Evolutionary conservation across 1,140 invertebrate species (phyloP), one percentile per base, ranked within the genome.

Genomic region (Artemia franciscana): DNA sequence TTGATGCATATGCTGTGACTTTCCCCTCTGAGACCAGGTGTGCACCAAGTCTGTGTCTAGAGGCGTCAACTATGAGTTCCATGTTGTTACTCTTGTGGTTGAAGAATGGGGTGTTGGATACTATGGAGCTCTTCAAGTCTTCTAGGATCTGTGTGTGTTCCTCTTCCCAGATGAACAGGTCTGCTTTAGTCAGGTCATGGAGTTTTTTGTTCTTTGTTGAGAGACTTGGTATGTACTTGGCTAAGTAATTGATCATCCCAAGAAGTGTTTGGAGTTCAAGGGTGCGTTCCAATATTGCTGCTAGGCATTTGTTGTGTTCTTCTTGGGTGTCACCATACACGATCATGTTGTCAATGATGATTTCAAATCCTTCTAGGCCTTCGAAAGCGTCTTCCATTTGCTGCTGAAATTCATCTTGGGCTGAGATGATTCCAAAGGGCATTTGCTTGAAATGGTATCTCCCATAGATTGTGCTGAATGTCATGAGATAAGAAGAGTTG

Each of bases 1-100:
- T 63, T 4, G 73, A 77, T 4, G 73, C 73, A 64, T 70, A 78
- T 15, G 72, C 70, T 3, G 78, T 67, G 1, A 71, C 71, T 26
- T 66, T 67, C 68, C 71, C 70, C 23, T 62, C 23, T 18, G 66
- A 70, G 70, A 3, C 51, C 70, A 21, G 39, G 61, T 26, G 61
- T 63, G 9, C 60, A 71, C 5, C 64, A 67, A 25, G 71, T 71
- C 18, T 65, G 30, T 39, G 30, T 7, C 30, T 66, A 3, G 70
- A 72, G 57, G 66, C 68, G 24, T 68, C 69, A 5, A 62, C 70
- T 26, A 68, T 71, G 60, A 66, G 15, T 27, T 58, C n/a, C 62
- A 58, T 23, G 9, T 23, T 12, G 9, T 58, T 58, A 18, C 57
- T 12, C 5, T 58, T 58, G 23, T 9, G 9, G 23, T 12, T 58